Evolutionary conservation across 2,888 invertebrate species (phyloP), one percentile per base, ranked within the genome.

Genomic region (Linhomoeus sp.): DNA sequence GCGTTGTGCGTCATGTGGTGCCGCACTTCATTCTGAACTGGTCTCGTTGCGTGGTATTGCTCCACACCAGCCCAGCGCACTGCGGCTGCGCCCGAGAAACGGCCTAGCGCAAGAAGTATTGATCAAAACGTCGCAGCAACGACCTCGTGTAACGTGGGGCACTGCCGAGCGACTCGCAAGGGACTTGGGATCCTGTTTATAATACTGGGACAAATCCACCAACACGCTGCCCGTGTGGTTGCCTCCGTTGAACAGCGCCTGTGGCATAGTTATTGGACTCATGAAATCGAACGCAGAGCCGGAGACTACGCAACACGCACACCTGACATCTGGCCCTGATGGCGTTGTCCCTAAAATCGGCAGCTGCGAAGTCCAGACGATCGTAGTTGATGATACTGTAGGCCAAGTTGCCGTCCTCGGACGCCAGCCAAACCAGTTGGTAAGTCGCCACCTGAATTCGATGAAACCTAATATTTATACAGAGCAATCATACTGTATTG

Each of bases 391-490:
- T 14, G 5, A 41, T 25, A 2, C 9, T 7, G 19, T 41, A 41
- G 19, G n/a, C 17, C 26, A 41, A 9, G 22, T 25, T n/a, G 3
- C n/a, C 29, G n/a, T 25, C 25, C 7, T 7, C n/a, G n/a, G 24
- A n/a, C 26, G 29, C 23, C 9, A 19, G 15, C 41, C 41, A 41
- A n/a, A 41, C 26, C n/a, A 26, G 3, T 19, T 41, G 41, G n/a
- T 41, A 41, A 2, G 40, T 22, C 14, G 40, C 20, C 22, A 40
- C 3, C 40, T 40, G 33, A 33, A 33, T 12, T 15, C 33, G 15
- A 12, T n/a, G n/a, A n/a, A n/a, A n/a, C n/a, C n/a, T n/a, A n/a
- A n/a, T 54, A 81, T 77, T 45, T 79, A 76, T 65, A 94, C 97
- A 12, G 15, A 33, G 15, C 9, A 12, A 33, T 9, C n/a, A n/a